Evolutionary conservation across 2,113 vertebrate species (phyloP), one percentile per base, ranked within the genome.

Genomic region (Channa maculata): DNA sequence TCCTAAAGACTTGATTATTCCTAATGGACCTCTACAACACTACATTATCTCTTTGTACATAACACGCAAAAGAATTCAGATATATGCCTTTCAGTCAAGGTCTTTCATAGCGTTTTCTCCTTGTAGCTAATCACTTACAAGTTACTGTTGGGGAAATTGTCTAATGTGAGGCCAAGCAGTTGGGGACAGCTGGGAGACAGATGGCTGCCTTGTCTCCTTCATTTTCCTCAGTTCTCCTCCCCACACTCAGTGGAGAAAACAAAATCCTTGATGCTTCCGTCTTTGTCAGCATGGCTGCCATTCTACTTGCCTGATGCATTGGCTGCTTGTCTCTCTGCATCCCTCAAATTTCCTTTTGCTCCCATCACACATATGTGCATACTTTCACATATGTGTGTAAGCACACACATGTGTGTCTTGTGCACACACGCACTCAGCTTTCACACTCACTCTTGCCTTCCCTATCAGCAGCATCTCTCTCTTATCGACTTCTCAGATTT

Each of bases 131-230:
- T 83, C 34, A 49, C 34, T 39, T 41, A 45, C 57, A 62, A 57
- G 58, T 63, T 46, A 50, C 48, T 62, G 83, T 64, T 59, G 64
- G 59, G 46, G 71, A 79, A 78, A 74, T 33, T 59, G 80, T 81
- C 64, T 87, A 33, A 80, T 86, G 76, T 83, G 59, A 79, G 72
- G 86, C 87, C 83, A 86, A 75, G 70, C 73, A 75, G 77, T 46
- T 44, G 53, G 67, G 75, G 80, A 88, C 89, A 89, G 89, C 83
- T 88, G 54, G 7, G 8, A 37, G 82, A 90, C 89, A 91, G 90
- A 92, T 90, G 89, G 89, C 85, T 62, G 71, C 64, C 74, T 85
- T 75, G 75, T 78, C 82, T 78, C 64, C 63, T 74, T 80, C 80
- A 63, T 83, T 89, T 71, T 89, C 66, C 63, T 69, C 72, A 64